phyloP scores from a whole-genome alignment of 2,888 invertebrate genomes.

The Drosophila greeni region DNA sequence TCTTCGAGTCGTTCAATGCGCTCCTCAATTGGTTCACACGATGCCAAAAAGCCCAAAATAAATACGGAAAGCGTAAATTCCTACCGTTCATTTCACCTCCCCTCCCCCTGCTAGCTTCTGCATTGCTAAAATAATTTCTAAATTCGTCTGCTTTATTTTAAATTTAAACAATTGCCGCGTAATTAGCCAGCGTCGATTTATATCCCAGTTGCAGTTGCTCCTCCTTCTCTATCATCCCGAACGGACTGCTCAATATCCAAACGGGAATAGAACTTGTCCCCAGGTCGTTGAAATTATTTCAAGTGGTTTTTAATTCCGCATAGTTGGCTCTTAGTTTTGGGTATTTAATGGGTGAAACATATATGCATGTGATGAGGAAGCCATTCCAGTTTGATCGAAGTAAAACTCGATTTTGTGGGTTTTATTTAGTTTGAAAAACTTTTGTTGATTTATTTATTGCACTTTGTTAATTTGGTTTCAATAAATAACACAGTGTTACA shows the following conservation, averaged over 20 bases:
- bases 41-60: slow-evolving; percentile 35
- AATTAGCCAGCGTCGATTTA: slow-evolving; percentile 42
- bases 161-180: slow-evolving; percentile 56
- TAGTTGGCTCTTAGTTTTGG: slow-evolving; percentile 55
- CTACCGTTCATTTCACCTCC: neutral
- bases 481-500: no score
- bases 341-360: slow-evolving; percentile 9
- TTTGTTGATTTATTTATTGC: slow-evolving; percentile 4
- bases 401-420: slow-evolving; percentile 1
- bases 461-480: neutral
- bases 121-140: slow-evolving; percentile 56
- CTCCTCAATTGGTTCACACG: slow-evolving; percentile 59
- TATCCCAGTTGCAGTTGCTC: slow-evolving; percentile 14
- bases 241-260: slow-evolving; percentile 14
- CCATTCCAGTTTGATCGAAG: slow-evolving; percentile 11
- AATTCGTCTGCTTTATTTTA: slow-evolving; percentile 48
- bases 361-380: slow-evolving; percentile 4
- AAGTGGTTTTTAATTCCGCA: slow-evolving; percentile 74
- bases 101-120: slow-evolving; percentile 12
- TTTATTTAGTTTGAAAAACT: neutral
- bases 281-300: slow-evolving; percentile 70
- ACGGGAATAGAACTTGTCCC: slow-evolving; percentile 52
- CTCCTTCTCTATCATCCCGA: slow-evolving; percentile 10
- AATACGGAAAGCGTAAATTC: slow-evolving; percentile 55
- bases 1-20: slow-evolving; percentile 29